Percentiles rank a stretch among this genome's conserved stretches.
Evolutionary conservation across 2,888 invertebrate genomes (phyloP).

Genomic region (Scelioninae gen. 2): DNA sequence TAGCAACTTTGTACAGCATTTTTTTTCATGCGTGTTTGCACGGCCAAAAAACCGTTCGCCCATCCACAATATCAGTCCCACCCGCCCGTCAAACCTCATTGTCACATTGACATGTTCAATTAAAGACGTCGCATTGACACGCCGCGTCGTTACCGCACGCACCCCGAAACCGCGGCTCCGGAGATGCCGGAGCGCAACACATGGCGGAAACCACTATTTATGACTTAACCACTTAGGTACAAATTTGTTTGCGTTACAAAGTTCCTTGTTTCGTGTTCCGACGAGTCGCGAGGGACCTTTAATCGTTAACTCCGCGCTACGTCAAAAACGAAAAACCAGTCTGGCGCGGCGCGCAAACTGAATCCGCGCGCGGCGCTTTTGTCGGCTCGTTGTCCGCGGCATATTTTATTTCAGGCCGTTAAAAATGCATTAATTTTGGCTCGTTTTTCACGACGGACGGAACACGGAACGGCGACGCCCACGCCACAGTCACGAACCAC

Average conservation of each 20-base stretch:
- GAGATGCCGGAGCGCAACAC: constrained; percentile 2
- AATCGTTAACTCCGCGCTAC: no score
- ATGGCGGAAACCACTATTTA: constrained; percentile 28
- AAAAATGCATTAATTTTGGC: constrained; percentile 66
- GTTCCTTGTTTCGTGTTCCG: constrained; percentile 12
- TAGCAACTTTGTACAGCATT: no score
- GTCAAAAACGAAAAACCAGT: constrained; percentile 21
- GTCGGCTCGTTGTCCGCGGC: constrained; percentile 12
- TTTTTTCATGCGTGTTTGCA: no score
- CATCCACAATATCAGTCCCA: no score
- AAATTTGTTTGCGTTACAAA: constrained; percentile 38
- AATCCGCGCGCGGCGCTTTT: constrained; percentile 35
- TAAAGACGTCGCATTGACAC: constrained; percentile 22
- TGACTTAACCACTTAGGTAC: constrained; percentile 19
- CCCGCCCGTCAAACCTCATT: no score
- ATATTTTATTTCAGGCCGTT: constrained; percentile 62
- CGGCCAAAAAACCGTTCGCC: no score
- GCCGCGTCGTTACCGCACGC: constrained; percentile 18
- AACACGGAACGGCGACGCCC: constrained; percentile 60
- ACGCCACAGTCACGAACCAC: constrained; percentile 35
- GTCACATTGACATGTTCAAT: constrained; percentile 16
- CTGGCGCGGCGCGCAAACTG: constrained; percentile 10
- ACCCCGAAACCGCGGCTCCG: not conserved
- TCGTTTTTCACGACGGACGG: constrained; percentile 54
- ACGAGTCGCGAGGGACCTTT: no score